Conservation (phyloP, 1,140 invertebrate species). For the Trichonephila clavata region DNA sequence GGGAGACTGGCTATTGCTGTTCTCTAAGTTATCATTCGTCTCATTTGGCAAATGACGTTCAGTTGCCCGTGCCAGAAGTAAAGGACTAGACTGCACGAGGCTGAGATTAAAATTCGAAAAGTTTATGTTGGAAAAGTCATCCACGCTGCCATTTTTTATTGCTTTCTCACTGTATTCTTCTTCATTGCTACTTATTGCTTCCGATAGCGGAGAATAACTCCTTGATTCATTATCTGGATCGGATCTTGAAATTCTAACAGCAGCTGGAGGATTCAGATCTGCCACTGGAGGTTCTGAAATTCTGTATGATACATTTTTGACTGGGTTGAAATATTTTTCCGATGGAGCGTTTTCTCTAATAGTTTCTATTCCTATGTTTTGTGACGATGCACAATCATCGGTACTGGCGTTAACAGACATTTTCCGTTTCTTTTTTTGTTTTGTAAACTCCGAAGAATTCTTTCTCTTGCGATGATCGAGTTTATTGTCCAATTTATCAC, state of each 20-base stretch:
- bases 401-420: not conserved
- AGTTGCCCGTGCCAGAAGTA: not conserved
- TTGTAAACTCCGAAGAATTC: slow-evolving; percentile 35
- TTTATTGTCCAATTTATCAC: not conserved
- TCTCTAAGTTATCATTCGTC: not conserved
- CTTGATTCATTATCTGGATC: slow-evolving; percentile 47
- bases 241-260: not conserved
- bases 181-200: slow-evolving; percentile 58
- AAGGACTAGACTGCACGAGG: slow-evolving; percentile 69
- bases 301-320: slow-evolving; percentile 48
- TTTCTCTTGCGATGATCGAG: slow-evolving; percentile 38
- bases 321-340: not conserved
- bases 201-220: slow-evolving; percentile 66
- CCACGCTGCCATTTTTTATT: slow-evolving; percentile 31
- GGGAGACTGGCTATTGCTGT: slow-evolving; percentile 61
- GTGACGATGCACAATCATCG: not conserved
- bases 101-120: slow-evolving; percentile 65
- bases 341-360: not conserved
- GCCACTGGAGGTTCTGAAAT: not conserved
- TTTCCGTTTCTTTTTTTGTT: slow-evolving; percentile 32
- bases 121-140: slow-evolving; percentile 39
- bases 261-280: not conserved
- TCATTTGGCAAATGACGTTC: slow-evolving; percentile 1
- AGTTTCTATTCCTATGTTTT: not conserved
- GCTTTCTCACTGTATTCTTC: not conserved